A percentile compares a stretch with the other conserved stretches of the same genome.
Evolutionary conservation across 92 coral and sea anemone species (phyloP).

Genomic region (Siderastrea siderea): DNA sequence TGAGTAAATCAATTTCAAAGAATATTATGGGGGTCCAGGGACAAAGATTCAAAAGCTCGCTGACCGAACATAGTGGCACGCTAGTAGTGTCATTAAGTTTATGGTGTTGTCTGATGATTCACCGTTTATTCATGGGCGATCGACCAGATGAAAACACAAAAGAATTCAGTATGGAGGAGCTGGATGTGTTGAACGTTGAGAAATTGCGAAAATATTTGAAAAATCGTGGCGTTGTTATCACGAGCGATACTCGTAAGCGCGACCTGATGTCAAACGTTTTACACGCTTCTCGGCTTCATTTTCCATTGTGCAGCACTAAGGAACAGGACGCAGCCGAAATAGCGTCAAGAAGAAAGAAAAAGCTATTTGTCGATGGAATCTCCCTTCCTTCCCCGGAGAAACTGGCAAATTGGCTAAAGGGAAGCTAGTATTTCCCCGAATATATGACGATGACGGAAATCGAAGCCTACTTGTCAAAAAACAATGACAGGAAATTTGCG

Average conservation of each 20-base stretch:
- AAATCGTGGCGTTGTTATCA: slow-evolving; percentile 32
- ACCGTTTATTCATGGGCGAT: neutral
- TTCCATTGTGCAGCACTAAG: slow-evolving; percentile 28
- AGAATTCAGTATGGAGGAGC: slow-evolving; percentile 10
- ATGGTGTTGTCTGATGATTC: too few species aligned
- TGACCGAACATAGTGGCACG: too few species aligned
- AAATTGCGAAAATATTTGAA: slow-evolving; percentile 31
- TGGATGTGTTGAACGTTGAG: slow-evolving; percentile 24
- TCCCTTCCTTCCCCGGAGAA: slow-evolving; percentile 30
- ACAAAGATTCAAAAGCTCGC: too few species aligned
- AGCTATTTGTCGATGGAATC: slow-evolving; percentile 21
- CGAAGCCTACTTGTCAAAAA: slow-evolving; percentile 16
- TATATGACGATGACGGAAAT: slow-evolving; percentile 21
- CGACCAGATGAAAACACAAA: neutral
- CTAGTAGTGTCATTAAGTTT: too few species aligned
- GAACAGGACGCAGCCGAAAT: slow-evolving; percentile 23
- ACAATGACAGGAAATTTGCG: slow-evolving; percentile 26
- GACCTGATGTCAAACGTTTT: slow-evolving; percentile 17
- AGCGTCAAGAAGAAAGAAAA: slow-evolving; percentile 13
- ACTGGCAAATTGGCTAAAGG: slow-evolving; percentile 18
- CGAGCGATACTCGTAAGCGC: slow-evolving; percentile 21
- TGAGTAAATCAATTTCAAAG: neutral
- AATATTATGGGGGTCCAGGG: slow-evolving; percentile 7
- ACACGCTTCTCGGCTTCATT: slow-evolving; percentile 21
- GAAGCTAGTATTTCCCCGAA: slow-evolving; percentile 28